These are phyloP conservation scores for Argya squamiceps DNA, from an alignment of 2,797 vertebrate species.

Conservation along the genomic window DNA sequence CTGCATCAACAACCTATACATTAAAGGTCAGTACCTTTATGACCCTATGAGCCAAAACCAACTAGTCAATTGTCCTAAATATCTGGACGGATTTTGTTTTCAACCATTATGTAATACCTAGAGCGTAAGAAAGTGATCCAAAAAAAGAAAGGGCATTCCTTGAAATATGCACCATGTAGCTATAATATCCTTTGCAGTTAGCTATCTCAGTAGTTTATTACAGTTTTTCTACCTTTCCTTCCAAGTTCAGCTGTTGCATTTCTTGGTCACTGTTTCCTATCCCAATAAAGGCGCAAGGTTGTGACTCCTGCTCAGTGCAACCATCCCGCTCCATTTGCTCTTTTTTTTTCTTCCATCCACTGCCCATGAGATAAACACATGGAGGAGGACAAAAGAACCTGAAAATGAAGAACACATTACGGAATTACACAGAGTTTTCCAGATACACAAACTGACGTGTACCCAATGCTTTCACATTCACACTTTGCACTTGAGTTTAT, in stretches of 20 bases:
- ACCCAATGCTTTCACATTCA: not conserved
- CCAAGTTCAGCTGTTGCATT: conserved; percentile 98
- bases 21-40: not conserved
- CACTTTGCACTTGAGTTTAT: not conserved
- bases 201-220: not conserved
- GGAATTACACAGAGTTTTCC: not conserved
- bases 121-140: not conserved
- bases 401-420: conserved; percentile 5
- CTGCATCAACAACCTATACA: not conserved
- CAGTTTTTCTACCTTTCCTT: conserved; percentile 90
- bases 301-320: conserved; percentile 96
- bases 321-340: conserved; percentile 98
- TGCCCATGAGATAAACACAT: conserved; percentile 98
- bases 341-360: conserved; percentile 99
- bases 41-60: not conserved
- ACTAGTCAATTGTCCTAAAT: not conserved
- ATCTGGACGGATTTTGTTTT: not conserved
- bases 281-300: conserved; percentile 97
- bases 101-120: not conserved
- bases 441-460: not conserved
- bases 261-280: conserved; percentile 99
- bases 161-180: not conserved
- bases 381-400: conserved; percentile 99
- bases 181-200: not conserved
- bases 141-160: not conserved